Evolutionary conservation across 2,113 vertebrate species (phyloP), one percentile per base, ranked within the genome.

Genomic region (Crotalus helleri): DNA sequence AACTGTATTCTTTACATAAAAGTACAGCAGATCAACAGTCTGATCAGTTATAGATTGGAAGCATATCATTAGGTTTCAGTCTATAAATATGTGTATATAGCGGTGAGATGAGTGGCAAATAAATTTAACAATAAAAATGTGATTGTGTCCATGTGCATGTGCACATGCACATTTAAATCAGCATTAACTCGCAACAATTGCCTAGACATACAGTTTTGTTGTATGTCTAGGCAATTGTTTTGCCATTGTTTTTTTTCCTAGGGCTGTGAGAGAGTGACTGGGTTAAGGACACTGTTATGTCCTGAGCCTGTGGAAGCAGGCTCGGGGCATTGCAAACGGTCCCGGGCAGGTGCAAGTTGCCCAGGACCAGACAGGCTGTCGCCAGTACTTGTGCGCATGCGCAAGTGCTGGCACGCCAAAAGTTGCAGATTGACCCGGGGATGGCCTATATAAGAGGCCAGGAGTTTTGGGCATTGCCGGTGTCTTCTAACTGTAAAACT

Each of bases 1-100:
- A 96, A 95, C 92, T 97, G 96, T 97, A 96, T 96, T 95, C 94
- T 95, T 94, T 96, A 95, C 92, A 97, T 97, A 96, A 96, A 97
- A 94, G 94, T 94, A 96, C 96, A 97, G 95, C 96, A 95, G 93
- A 93, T 90, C 81, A 93, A 87, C 89, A 93, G 23, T 54, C 89
- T 49, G 74, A 90, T 87, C 74, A 87, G 57, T 44, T 33, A 46
- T 46, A 90, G 69, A 93, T 90, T 59, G 55, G 55, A 90, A 86
- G 39, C 26, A 61, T 85, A 55, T 46, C 59, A 49, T 8, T 69
- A 69, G 29, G 4, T 46, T 57, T 93, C 26, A 19, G 74, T 89
- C 58, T 90, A 2, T 74, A 90, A 93, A 92, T 23, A 51, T 10
- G 85, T 87, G 11, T 1, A 1, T 12, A 23, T 87, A 49, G 44